Evolutionary conservation across 2,888 invertebrate species (phyloP), one percentile per base, ranked within the genome.

Genomic region (Smittia sp.): DNA sequence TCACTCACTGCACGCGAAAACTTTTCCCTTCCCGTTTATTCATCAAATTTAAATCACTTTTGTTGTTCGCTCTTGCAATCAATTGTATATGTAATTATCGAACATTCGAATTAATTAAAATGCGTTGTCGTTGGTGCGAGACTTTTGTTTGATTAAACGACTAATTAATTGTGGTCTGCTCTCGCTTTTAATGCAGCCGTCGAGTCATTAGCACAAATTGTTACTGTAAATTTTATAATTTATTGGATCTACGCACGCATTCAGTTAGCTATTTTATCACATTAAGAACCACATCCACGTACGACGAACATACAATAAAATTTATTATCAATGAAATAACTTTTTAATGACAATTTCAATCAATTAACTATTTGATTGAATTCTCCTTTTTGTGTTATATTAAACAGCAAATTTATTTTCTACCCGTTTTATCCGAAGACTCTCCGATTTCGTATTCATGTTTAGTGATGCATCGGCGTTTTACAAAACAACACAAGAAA

Each of bases 361-460:
- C 25, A 27, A 11, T 25, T 63, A 22, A n/a, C 25, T 63, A 27
- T 15, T 63, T 25, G n/a, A 63, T 22, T 25, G 63, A 27, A n/a
- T 20, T 58, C n/a, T 11, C 46, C 6, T 58, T 58, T 58, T 58
- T 58, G 13, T 63, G n/a, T 63, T 13, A 27, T 27, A 24, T 69
- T 52, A 41, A 68, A 39, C 15, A 66, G 46, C 46, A 46, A 46
- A 46, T 39, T 68, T 24, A 24, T 62, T 74, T 74, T 20, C 72
- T 74, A 74, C 74, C 74, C 74, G 74, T 74, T 74, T 74, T 74
- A 41, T 72, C 69, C 74, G 70, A 54, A 72, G 54, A 72, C 13
- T 72, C 88, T 87, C 85, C 93, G 94, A 85, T 85, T 72, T 62
- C 62, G 87, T 83, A 76, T 25, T 73, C 74, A 70, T 69, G 38